phyloP scores from a whole-genome alignment of 64 coral and sea anemone genomes.

The Montipora sp. region DNA sequence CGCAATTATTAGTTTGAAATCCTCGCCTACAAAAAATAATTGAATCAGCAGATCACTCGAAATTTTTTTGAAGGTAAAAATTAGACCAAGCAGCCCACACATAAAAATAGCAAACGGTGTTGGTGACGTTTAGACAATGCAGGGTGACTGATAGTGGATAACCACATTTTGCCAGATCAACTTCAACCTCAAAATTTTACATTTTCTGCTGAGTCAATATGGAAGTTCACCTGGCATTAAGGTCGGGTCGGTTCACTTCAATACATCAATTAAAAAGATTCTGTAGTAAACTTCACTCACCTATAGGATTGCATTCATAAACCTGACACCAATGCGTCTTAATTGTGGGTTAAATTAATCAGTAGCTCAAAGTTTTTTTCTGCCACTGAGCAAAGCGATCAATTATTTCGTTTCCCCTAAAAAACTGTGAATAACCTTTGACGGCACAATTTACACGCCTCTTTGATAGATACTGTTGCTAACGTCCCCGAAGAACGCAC shows the following conservation, averaged over 20 bases:
- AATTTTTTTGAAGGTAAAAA: no score
- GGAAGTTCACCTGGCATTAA: neutral
- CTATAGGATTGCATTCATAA: neutral
- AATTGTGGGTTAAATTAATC: neutral
- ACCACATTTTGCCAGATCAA: neutral
- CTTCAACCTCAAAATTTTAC: neutral
- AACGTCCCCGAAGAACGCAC: constrained; percentile 39
- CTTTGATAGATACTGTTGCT: constrained; percentile 42
- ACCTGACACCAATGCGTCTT: neutral
- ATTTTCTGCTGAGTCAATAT: neutral
- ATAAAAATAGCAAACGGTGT: neutral
- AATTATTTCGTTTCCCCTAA: constrained; percentile 20
- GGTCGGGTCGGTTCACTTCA: neutral
- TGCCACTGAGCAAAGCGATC: constrained; percentile 4
- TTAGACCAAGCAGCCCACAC: neutral
- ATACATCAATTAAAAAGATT: neutral
- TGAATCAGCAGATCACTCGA: no score
- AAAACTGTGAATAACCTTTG: constrained; percentile 19
- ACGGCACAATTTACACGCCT: neutral
- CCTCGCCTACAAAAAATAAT: neutral
- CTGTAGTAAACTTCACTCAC: neutral
- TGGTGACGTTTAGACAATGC: neutral
- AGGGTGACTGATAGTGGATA: neutral
- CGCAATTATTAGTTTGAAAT: no score
- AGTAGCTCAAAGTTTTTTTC: neutral